phyloP scores from a whole-genome alignment of 2,888 invertebrate genomes.

The Drosophila acutilabella region DNA sequence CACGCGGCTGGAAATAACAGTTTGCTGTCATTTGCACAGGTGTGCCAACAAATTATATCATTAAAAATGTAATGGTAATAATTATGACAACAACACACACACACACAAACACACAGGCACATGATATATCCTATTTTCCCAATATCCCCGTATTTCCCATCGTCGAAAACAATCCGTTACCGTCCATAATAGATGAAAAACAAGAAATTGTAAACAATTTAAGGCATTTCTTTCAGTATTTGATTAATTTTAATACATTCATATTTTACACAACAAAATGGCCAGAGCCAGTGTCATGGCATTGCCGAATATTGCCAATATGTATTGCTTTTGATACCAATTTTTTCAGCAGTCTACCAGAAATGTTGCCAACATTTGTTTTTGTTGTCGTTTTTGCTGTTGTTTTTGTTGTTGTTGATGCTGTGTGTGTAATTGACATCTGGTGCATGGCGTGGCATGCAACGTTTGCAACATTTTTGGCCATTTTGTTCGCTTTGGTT shows the following conservation, averaged over 20 bases:
- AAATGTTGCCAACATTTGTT: neutral
- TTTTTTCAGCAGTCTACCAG: conserved; percentile 5
- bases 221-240: conserved; percentile 54
- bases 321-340: neutral
- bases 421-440: conserved; percentile 16
- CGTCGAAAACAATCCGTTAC: neutral
- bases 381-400: neutral
- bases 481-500: conserved; percentile 44
- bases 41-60: conserved; percentile 62
- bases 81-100: conserved; percentile 8
- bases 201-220: conserved; percentile 20
- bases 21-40: conserved; percentile 44
- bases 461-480: conserved; percentile 37
- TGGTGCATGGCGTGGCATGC: conserved; percentile 12
- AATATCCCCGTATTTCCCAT: neutral
- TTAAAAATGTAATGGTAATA: conserved; percentile 59
- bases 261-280: conserved; percentile 1
- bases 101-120: neutral
- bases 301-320: conserved; percentile 8
- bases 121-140: neutral
- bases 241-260: conserved; percentile 70
- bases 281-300: too few species aligned
- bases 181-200: neutral
- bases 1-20: conserved; percentile 11
- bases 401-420: neutral